Evolutionary conservation across 2,797 vertebrate genomes (phyloP), one percentile per base, ranked within the genome.

Genomic region (Odontamblyopus rebecca): DNA sequence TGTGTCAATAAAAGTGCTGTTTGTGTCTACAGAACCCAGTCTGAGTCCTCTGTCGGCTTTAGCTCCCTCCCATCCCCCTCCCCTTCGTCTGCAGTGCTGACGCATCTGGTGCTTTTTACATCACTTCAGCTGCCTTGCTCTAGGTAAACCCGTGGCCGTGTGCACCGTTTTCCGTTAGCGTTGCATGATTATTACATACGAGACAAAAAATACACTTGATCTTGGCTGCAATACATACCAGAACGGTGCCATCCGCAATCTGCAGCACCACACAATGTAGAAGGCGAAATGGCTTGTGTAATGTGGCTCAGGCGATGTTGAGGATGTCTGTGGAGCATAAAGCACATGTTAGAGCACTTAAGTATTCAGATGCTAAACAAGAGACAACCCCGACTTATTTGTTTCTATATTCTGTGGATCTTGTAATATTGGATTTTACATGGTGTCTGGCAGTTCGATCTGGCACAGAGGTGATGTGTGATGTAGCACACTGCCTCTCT

Each of bases 101-200:
- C 92, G 95, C 96, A 96, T 95, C 95, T 93, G 95, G 94, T 94
- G 92, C 94, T 94, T 93, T 65, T 93, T 88, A 93, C 94, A 95
- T 96, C 96, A 95, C 63, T 95, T 95, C 95, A 95, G 95, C 95
- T 94, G 92, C 95, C 92, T 94, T 93, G 89, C 94, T 94, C 94
- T 95, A 96, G 94, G 95, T 96, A 94, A 93, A 95, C 90, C 90
- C 91, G 90, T 92, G 90, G 89, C 93, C 84, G 70, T 76, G 89
- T 81, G 89, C 92, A 92, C 89, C 83, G 88, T 85, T 91, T 90
- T 19, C 54, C 70, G 53, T 75, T 63, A 60, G 62, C 48, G 70
- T 73, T 77, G 70, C 71, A 80, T 53, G n/a, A 61, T 75, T 18
- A 16, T 70, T 53, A 67, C 71, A 62, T 67, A 29, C 23, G 29